phyloP scores from a whole-genome alignment of 2,888 invertebrate species.

The Pseudococcus longispinus region DNA sequence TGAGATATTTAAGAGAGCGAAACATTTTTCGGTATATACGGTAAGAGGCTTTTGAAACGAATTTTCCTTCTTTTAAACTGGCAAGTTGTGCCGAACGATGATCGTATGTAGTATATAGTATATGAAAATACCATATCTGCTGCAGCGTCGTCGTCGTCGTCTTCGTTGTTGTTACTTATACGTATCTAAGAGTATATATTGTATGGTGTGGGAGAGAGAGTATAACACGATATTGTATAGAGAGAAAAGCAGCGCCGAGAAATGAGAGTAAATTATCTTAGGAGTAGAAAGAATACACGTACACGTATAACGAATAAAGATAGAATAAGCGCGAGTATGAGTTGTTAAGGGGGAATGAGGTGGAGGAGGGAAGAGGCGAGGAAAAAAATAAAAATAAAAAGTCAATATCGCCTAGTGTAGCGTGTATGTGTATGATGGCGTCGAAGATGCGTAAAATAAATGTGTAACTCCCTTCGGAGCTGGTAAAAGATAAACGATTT shows the following conservation, averaged over 20 bases:
- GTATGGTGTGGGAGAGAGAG: neutral
- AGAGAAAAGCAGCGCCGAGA: neutral
- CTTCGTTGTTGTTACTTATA: neutral
- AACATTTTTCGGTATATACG: neutral
- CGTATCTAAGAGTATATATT: neutral
- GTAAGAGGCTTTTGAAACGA: slow-evolving; percentile 26
- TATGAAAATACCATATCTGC: slow-evolving; percentile 18
- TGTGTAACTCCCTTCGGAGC: slow-evolving; percentile 50
- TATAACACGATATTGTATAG: neutral
- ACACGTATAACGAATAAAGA: neutral
- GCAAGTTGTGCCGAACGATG: neutral
- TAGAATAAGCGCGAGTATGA: neutral
- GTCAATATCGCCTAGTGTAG: slow-evolving; percentile 13
- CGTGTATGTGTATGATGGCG: slow-evolving; percentile 12
- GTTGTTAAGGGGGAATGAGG: neutral
- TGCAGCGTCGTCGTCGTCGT: neutral
- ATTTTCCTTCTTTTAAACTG: slow-evolving; percentile 6
- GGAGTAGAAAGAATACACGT: neutral
- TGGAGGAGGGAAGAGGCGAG: neutral
- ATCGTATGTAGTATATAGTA: neutral
- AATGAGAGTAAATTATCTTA: slow-evolving; percentile 28
- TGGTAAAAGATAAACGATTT: slow-evolving; percentile 51
- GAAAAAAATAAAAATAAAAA: slow-evolving; percentile 19
- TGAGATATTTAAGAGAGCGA: slow-evolving; percentile 28
- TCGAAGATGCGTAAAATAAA: slow-evolving; percentile 45